These are phyloP conservation scores for Hydrotaea cyrtoneurina DNA, from an alignment of 2,888 invertebrate genomes.

Conservation along the genomic window DNA sequence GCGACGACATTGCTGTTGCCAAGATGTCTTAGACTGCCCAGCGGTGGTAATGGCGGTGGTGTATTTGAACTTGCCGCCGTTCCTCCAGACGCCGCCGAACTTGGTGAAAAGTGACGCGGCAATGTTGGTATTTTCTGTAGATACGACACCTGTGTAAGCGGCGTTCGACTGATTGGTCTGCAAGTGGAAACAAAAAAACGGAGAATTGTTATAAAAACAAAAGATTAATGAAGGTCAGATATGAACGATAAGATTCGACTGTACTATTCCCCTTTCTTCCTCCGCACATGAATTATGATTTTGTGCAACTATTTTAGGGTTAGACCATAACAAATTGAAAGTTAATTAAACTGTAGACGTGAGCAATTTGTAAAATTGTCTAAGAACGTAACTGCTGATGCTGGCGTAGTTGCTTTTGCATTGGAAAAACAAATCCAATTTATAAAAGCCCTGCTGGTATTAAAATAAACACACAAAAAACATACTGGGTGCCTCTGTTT, in stretches of 20 bases:
- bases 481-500: no score
- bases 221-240: conserved; percentile 70
- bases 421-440: neutral
- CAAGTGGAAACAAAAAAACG: conserved; percentile 54
- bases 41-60: conserved; percentile 58
- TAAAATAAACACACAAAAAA: neutral
- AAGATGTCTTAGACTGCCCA: conserved; percentile 62
- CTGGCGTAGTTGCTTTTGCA: neutral
- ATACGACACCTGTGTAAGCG: conserved; percentile 79
- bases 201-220: conserved; percentile 28
- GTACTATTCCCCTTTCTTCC: neutral
- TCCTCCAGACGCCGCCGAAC: conserved; percentile 54
- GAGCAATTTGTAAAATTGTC: conserved; percentile 41
- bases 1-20: conserved; percentile 61
- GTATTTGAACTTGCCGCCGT: conserved; percentile 61
- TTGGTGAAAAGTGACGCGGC: conserved; percentile 79
- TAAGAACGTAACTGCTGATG: neutral
- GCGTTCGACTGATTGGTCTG: conserved; percentile 80
- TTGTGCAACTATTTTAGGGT: conserved; percentile 35
- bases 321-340: conserved; percentile 74
- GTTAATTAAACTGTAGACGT: conserved; percentile 75
- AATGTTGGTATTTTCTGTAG: conserved; percentile 79
- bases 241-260: conserved; percentile 25
- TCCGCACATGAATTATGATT: conserved; percentile 16
- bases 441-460: neutral